These are phyloP conservation scores for Eupithecia abbreviata DNA, from an alignment of 2,888 invertebrate genomes.

Conservation along the genomic window DNA sequence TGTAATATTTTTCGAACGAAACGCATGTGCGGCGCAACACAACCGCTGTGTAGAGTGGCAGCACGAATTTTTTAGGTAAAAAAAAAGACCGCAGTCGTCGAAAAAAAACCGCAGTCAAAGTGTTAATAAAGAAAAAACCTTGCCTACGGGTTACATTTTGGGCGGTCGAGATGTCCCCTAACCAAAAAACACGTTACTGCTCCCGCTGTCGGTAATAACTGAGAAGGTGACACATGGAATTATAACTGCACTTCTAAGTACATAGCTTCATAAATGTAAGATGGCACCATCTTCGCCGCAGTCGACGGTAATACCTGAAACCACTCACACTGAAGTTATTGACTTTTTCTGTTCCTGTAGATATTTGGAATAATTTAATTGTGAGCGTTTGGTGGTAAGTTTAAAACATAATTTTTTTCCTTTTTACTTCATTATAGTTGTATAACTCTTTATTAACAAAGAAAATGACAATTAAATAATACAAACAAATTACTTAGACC, in stretches of 20 bases:
- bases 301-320: not conserved
- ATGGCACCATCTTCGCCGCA: not conserved
- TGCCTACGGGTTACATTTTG: no score
- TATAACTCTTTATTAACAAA: no score
- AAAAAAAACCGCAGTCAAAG: no score
- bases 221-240: not conserved
- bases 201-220: not conserved
- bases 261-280: not conserved
- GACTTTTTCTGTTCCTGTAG: not conserved
- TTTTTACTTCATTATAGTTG: no score
- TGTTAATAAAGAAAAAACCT: no score
- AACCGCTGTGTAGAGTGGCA: no score
- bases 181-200: not conserved
- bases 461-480: no score
- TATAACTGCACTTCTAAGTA: not conserved
- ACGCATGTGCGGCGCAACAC: no score
- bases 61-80: no score
- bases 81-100: no score
- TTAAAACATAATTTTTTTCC: not conserved
- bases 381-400: not conserved
- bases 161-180: not conserved
- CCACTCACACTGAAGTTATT: not conserved
- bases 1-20: no score
- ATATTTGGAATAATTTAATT: not conserved
- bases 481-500: no score